These are phyloP conservation scores for Acanthacorydalis orientalis DNA, from an alignment of 2,888 invertebrate species.

Conservation along the genomic window DNA sequence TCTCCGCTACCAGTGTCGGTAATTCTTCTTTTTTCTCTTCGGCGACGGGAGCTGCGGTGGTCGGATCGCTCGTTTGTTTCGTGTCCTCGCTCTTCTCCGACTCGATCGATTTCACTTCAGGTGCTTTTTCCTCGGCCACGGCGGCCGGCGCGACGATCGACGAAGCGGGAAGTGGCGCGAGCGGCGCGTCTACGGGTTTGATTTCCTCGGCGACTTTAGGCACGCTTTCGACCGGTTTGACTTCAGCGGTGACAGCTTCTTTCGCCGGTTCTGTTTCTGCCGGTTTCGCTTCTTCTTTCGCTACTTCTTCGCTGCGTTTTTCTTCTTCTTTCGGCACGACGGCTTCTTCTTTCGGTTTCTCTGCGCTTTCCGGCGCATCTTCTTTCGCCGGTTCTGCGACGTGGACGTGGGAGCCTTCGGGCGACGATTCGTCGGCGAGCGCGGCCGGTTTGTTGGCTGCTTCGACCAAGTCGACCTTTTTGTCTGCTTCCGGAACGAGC, in stretches of 20 bases:
- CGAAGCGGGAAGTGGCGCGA: background rate
- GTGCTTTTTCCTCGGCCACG: background rate
- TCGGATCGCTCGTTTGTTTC: too few species aligned
- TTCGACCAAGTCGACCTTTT: conserved; percentile 1
- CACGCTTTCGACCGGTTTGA: conserved; percentile 3
- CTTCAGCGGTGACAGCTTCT: conserved; percentile 8
- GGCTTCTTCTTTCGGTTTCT: background rate
- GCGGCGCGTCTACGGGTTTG: background rate
- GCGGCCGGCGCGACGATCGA: background rate
- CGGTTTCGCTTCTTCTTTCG: conserved; percentile 15
- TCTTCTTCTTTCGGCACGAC: conserved; percentile 6
- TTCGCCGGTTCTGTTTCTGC: background rate
- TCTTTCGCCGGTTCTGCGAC: conserved; percentile 7
- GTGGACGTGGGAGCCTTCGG: background rate
- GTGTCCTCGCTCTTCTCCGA: background rate
- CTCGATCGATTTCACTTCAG: background rate
- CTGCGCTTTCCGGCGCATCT: conserved; percentile 7
- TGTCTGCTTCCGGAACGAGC: background rate
- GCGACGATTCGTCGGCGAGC: conserved; percentile 4
- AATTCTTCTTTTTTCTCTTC: too few species aligned
- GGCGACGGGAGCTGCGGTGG: too few species aligned
- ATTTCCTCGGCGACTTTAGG: conserved; percentile 9
- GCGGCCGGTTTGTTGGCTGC: conserved; percentile 4
- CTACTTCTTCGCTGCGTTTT: conserved; percentile 9
- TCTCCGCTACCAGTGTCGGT: too few species aligned